These are phyloP conservation scores for Daphoenositta chrysoptera DNA, from an alignment of 2,113 vertebrate species.

Conservation along the genomic window DNA sequence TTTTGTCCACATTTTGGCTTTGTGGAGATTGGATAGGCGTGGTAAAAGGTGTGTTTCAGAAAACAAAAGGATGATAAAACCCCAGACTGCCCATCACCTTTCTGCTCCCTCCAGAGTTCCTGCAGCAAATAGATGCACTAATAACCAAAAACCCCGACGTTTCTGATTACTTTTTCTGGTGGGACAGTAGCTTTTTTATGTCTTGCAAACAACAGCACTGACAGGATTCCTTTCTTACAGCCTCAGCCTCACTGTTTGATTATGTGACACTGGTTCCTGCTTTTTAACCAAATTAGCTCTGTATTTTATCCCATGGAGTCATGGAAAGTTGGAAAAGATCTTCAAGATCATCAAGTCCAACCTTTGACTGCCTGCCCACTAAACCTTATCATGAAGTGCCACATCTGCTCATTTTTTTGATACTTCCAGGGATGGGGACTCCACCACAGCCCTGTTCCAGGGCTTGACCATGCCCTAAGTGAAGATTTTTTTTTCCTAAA, in stretches of 20 bases:
- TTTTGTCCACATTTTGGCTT: background rate
- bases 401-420: background rate
- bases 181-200: background rate
- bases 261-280: background rate
- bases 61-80: background rate
- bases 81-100: background rate
- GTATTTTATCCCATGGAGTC: background rate
- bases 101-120: background rate
- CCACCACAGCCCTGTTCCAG: background rate
- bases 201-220: background rate
- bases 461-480: background rate
- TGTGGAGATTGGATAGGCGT: no score
- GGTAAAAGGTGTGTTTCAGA: background rate
- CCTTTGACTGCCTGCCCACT: no score
- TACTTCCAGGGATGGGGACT: background rate
- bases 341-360: background rate
- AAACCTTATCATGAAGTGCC: background rate
- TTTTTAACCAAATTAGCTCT: background rate
- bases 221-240: background rate
- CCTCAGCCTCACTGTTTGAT: no score
- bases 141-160: background rate
- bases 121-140: background rate
- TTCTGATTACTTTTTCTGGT: background rate
- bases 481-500: background rate
- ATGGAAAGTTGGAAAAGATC: background rate